Evolutionary conservation across 2,888 invertebrate species (phyloP).

Genomic region (Eledona agricola): DNA sequence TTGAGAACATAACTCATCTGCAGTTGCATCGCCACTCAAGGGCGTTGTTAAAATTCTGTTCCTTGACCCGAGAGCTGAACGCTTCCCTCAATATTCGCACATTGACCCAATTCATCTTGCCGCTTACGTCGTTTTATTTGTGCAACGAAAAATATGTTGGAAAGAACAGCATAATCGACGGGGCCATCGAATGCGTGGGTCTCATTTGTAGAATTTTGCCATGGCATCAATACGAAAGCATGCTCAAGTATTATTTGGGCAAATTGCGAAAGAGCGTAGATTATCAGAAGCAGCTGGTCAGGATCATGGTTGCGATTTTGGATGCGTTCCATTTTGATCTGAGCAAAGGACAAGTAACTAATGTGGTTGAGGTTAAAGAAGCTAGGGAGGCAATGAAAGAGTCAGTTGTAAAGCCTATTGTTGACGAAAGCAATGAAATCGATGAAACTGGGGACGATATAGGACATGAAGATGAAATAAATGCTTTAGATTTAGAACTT

Average conservation of each 20-base stretch:
- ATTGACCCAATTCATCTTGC: conserved; percentile 85
- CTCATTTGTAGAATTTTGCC: conserved; percentile 80
- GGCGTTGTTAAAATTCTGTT: conserved; percentile 80
- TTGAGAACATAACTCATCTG: conserved; percentile 89
- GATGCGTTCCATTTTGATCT: conserved; percentile 94
- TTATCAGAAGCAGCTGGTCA: conserved; percentile 84
- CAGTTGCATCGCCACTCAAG: conserved; percentile 87
- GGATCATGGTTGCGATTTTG: conserved; percentile 79
- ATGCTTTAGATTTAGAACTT: not conserved
- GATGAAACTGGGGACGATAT: conserved; percentile 52
- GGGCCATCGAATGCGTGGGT: conserved; percentile 83
- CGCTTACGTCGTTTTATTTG: conserved; percentile 82
- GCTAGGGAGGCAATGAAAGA: too few relatives aligned
- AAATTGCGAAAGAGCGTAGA: conserved; percentile 77
- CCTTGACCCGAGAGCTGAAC: conserved; percentile 69
- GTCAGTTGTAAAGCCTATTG: too few relatives aligned
- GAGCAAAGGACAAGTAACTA: conserved; percentile 61
- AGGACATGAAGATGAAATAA: conserved; percentile 46
- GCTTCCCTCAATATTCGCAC: conserved; percentile 74
- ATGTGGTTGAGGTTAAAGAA: conserved; percentile 6
- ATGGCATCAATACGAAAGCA: conserved; percentile 88
- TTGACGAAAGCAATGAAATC: conserved; percentile 43
- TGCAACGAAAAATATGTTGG: conserved; percentile 78
- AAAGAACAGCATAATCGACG: conserved; percentile 84
- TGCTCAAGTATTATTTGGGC: conserved; percentile 82